A percentile compares a stretch with the other conserved stretches of the same genome.
These are phyloP conservation scores for Babyrousa celebensis DNA, from an alignment of 2,797 vertebrate species.

Conservation along the genomic window DNA sequence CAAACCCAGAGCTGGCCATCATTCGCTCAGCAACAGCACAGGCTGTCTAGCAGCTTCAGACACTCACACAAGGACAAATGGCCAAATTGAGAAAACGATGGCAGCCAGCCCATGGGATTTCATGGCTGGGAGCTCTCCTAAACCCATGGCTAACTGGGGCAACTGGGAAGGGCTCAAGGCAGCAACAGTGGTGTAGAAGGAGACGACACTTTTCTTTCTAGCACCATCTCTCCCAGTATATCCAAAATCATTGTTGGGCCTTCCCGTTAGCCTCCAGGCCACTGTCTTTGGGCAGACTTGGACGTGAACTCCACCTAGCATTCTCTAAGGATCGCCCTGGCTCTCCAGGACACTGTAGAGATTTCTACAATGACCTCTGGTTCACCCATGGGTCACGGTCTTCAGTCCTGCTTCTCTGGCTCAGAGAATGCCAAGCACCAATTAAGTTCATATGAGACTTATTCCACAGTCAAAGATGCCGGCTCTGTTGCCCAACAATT, in stretches of 20 bases:
- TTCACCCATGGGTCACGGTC: not conserved
- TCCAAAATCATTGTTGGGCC: not conserved
- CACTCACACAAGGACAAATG: not conserved
- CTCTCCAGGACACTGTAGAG: not conserved
- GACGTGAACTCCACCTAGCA: not conserved
- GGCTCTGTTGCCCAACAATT: not conserved
- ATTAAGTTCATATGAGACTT: conserved; percentile 30
- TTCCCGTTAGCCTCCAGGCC: rapidly evolving
- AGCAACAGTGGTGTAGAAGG: not conserved
- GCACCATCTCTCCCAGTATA: not conserved
- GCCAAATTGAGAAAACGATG: not conserved
- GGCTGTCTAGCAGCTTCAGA: not conserved
- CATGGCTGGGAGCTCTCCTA: not conserved
- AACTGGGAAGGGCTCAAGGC: not conserved
- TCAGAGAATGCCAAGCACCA: not conserved
- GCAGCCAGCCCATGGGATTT: not conserved
- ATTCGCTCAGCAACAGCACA: not conserved
- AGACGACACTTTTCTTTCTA: not conserved
- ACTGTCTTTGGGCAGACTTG: not conserved
- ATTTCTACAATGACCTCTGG: not conserved
- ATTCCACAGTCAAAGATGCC: not conserved
- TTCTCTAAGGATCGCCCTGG: not conserved
- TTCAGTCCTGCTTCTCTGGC: not conserved
- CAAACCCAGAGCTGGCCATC: not conserved
- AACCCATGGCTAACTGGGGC: not conserved